phyloP scores from a whole-genome alignment of 2,888 invertebrate species.

The Sminthurinus aureus region DNA sequence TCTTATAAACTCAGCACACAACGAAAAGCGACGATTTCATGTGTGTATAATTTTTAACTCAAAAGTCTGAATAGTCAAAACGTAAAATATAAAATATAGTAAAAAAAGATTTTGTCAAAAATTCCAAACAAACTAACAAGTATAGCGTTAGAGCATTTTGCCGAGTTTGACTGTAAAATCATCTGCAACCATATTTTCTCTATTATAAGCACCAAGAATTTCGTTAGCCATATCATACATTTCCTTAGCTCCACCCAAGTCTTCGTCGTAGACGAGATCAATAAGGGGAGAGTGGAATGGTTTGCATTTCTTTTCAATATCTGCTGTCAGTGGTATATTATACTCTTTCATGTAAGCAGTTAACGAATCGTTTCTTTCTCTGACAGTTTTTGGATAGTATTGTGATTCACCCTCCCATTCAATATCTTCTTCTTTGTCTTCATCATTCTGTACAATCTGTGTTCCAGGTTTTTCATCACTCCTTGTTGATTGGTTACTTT shows the following conservation, averaged over 20 bases:
- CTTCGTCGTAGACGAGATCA: conserved; percentile 45
- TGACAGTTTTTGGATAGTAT: background rate
- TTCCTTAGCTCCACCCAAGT: conserved; percentile 24
- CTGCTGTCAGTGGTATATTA: conserved; percentile 43
- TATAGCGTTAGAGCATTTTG: conserved; percentile 14
- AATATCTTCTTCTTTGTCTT: conserved; percentile 14
- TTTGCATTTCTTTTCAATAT: conserved; percentile 50
- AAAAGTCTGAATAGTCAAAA: no score
- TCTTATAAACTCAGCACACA: no score
- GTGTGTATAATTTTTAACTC: no score
- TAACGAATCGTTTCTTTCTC: conserved; percentile 14
- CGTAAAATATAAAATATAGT: no score
- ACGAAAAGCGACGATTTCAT: no score
- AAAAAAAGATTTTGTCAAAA: no score
- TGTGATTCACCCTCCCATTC: conserved; percentile 37
- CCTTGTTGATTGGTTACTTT: background rate
- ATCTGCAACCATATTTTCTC: conserved; percentile 48
- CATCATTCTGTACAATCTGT: background rate
- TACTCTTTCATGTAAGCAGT: conserved; percentile 37
- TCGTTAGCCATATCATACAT: conserved; percentile 48
- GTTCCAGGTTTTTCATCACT: conserved; percentile 6
- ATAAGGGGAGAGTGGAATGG: conserved; percentile 50
- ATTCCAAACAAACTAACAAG: background rate
- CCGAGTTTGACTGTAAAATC: conserved; percentile 47
- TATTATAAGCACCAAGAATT: conserved; percentile 46